Evolutionary conservation across 53 echinoderm and acorn worm genomes (phyloP), one percentile per base, ranked within the genome.

Genomic region (Holothuria scabra): DNA sequence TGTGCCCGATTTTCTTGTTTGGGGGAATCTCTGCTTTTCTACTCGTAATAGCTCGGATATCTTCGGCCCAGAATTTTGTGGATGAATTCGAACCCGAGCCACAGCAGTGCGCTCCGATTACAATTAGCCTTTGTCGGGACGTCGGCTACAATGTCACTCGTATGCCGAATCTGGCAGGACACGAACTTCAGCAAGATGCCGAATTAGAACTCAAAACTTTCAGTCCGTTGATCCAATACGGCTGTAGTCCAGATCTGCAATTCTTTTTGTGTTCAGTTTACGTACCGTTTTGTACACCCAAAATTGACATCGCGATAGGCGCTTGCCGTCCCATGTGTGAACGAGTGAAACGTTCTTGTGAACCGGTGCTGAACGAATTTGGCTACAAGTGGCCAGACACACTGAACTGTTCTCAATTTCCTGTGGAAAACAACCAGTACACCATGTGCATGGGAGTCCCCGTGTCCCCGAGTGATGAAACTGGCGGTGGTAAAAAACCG

Each of bases 211-310:
- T 99, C 18, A 91, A 99, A 60, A 99, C 99, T 2, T 99, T 99
- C 60, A 99, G 93, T 34, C 99, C 99, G 19, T 92, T 99, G 64
- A 99, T 99, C 71, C 99, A 99, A 58, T 99, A 93, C 57, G 94
- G 99, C 11, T 99, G 99, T 49, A 87, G 89, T 13, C 83, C 92
- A 34, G 76, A 91, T 56, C 88, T 99, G 1, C 66, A 80, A 2
- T 99, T 99, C 90, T 99, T 99, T 81, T 91, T 99, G 21, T 99
- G 99, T 58, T 99, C 99, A 48, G 99, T 95, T 19, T 95, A 95
- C 84, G 99, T 90, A 4, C 99, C 99, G 16, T 67, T 94, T 21
- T 99, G 99, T 65, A 90, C 92, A 10, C 95, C 93, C 74, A 93
- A 99, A 84, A 89, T 99, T 31, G 87, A 92, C 64, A 89, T 92